Conservation (phyloP, 2,888 invertebrate genomes). For the Acanthococcus lagerstroemiae region DNA sequence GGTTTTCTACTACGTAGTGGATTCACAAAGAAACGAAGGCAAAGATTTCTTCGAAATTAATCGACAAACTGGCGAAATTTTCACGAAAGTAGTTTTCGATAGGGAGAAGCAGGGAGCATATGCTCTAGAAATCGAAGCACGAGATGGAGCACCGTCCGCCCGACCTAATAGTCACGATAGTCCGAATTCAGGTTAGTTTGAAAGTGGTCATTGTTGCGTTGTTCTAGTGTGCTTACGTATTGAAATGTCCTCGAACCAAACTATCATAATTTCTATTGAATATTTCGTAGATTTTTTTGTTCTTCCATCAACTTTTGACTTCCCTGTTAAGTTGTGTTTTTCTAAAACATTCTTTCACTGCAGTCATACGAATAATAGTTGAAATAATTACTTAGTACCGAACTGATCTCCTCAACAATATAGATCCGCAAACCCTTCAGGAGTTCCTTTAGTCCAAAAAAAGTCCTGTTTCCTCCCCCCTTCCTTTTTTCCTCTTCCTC, state of each 20-base stretch:
- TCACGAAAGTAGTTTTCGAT: slow-evolving; percentile 91
- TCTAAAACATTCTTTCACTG: too few species aligned
- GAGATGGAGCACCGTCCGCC: slow-evolving; percentile 93
- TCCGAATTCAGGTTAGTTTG: slow-evolving; percentile 89
- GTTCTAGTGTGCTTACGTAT: not conserved
- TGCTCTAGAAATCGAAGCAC: slow-evolving; percentile 91
- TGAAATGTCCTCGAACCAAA: not conserved
- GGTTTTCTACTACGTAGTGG: slow-evolving; percentile 90
- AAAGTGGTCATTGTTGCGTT: not conserved
- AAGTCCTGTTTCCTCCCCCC: too few species aligned
- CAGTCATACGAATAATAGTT: too few species aligned
- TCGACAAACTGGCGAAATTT: slow-evolving; percentile 88
- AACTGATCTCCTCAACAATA: too few species aligned
- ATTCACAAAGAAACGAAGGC: slow-evolving; percentile 83
- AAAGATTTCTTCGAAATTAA: slow-evolving; percentile 95
- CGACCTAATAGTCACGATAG: slow-evolving; percentile 86
- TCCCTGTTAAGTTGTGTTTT: too few species aligned
- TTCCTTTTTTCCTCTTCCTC: too few species aligned
- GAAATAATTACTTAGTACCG: too few species aligned
- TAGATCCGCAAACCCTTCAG: too few species aligned
- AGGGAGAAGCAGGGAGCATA: slow-evolving; percentile 96
- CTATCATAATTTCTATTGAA: too few species aligned
- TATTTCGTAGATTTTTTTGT: too few species aligned
- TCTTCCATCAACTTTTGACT: too few species aligned
- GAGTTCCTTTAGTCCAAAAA: too few species aligned